Conservation (phyloP, 37 sponge, comb jelly and placozoan species). For the Bolinopsis microptera region DNA sequence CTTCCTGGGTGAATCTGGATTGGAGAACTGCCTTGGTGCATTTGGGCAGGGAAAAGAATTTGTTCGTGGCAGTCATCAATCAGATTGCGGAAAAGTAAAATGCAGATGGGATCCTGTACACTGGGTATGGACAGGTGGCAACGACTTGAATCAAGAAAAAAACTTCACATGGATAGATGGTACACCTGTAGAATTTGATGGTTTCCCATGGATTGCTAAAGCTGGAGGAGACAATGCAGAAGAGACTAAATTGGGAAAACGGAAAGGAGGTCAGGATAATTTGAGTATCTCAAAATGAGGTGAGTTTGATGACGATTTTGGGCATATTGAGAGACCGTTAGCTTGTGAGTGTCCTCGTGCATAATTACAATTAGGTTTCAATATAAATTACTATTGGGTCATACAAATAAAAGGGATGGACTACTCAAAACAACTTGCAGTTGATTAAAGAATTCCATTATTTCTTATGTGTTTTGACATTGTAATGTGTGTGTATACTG, state of each 20-base stretch:
- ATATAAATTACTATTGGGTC: too few species aligned
- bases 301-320: background rate
- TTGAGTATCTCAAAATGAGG: background rate
- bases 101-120: background rate
- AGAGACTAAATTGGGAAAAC: too few species aligned
- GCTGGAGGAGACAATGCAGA: background rate
- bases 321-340: background rate
- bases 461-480: too few species aligned
- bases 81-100: background rate
- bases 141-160: conserved; percentile 28
- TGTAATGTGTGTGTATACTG: too few species aligned
- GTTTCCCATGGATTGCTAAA: background rate
- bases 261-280: background rate
- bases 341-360: background rate
- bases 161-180: conserved; percentile 1
- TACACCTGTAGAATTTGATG: background rate
- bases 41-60: background rate
- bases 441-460: too few species aligned
- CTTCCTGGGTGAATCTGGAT: conserved; percentile 44
- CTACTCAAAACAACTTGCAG: too few species aligned
- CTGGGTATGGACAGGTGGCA: conserved; percentile 53
- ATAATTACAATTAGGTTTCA: too few species aligned
- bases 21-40: background rate
- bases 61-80: background rate
- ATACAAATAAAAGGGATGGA: too few species aligned